Evolutionary conservation across 2,888 invertebrate genomes (phyloP).

Genomic region (Melanophora roralis): DNA sequence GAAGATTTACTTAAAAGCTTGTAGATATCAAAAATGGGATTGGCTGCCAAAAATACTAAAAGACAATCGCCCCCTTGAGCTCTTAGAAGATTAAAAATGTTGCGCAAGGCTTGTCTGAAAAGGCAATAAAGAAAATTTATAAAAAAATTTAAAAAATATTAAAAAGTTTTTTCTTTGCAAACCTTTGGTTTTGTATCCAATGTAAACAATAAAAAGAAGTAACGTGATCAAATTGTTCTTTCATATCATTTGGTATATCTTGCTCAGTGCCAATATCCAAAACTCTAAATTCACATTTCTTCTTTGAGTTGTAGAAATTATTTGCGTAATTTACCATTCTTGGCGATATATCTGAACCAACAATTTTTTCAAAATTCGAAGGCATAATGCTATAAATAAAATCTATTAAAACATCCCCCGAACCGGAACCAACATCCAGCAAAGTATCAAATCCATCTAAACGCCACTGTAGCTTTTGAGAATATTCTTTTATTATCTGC

Average conservation of each 20-base stretch:
- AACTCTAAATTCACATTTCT: constrained; percentile 74
- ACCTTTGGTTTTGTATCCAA: constrained; percentile 84
- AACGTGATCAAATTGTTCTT: constrained; percentile 81
- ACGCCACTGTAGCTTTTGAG: constrained; percentile 81
- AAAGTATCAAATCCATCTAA: constrained; percentile 78
- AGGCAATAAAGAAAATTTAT: too few relatives aligned
- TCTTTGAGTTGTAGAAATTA: constrained; percentile 77
- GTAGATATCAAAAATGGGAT: constrained; percentile 60
- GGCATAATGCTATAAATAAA: constrained; percentile 82
- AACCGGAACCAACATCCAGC: constrained; percentile 86
- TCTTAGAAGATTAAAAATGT: constrained; percentile 58
- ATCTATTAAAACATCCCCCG: constrained; percentile 83
- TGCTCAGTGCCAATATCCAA: constrained; percentile 79
- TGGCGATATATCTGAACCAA: constrained; percentile 84
- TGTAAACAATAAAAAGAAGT: constrained; percentile 88
- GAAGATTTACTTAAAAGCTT: constrained; percentile 40
- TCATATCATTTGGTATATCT: constrained; percentile 77
- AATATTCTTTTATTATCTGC: constrained; percentile 81
- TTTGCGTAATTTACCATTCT: constrained; percentile 84
- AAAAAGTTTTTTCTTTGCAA: too few relatives aligned
- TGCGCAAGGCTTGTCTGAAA: constrained; percentile 60
- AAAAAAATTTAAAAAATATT: too few relatives aligned
- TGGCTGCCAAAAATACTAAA: constrained; percentile 60
- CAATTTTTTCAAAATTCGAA: constrained; percentile 77
- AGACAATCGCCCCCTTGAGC: constrained; percentile 61